Base-by-base conservation (phyloP, 2,888 invertebrate genomes). In the Zaprionus obscuricornis region DNA sequence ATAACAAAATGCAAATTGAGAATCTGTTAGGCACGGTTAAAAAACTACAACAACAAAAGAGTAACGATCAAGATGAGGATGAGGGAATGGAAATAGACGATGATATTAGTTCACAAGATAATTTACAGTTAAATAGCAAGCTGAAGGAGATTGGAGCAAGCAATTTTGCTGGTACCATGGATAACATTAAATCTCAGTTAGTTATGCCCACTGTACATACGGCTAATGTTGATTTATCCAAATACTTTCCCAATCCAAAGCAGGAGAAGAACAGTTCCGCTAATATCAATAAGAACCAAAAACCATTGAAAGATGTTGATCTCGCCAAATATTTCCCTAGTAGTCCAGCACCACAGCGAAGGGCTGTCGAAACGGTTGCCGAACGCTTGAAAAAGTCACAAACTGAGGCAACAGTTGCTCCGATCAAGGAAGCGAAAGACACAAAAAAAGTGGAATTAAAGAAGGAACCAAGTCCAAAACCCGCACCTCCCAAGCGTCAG, bases 241-340 rank as follows among this genome's bases (percentile, higher is more conserved):
- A 90, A 56, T 90, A 89, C 62, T 90, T 90, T 69, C 90, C 90
- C 5, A 88, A 88, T 59, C 87, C 88, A 39, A 88, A 89, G 66
- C 76, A 73, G 11, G 87, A 88, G 34, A 90, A 89, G 57, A 66
- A 75, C 13, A 70, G 74, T 4, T 39, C 85, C 0, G 72, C 65
- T 3, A 81, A 77, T 1, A 72, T 81, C 1, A 90, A 90, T 62
- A 89, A 89, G 72, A 90, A 87, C 56, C 90, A 90, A 51, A 90
- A 90, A 69, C 89, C 87, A 1, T 59, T 90, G 0, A 90, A 90
- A 45, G 90, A 90, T 55, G 88, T 90, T 1, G 88, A 90, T 73
- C 67, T 91, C n/a, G 82, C 88, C 7, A 89, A 90, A 60, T 90
- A 90, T 51, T 91, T 91, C 69, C 88, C 90, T 2, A 84, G 79